Conservation (phyloP, 2,888 invertebrate genomes). For the Tinea pellionella region DNA sequence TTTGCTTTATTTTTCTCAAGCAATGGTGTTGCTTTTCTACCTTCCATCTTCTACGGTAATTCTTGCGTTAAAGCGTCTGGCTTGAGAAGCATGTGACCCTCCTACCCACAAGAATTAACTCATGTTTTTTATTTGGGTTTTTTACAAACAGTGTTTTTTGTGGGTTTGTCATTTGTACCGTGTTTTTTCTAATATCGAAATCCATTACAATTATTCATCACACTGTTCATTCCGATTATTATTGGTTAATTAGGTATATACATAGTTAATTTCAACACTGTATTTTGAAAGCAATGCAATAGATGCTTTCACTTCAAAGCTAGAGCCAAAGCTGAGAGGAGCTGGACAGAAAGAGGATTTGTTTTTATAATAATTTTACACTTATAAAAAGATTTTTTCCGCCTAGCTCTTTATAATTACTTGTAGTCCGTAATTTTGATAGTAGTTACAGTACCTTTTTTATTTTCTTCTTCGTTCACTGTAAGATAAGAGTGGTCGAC, state of each 20-base stretch:
- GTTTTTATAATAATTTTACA: no score
- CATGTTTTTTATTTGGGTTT: constrained; percentile 20
- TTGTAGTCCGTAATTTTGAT: neutral
- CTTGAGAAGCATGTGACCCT: constrained; percentile 65
- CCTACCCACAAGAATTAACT: constrained; percentile 44
- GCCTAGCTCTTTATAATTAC: no score
- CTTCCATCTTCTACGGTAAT: constrained; percentile 53
- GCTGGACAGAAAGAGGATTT: no score
- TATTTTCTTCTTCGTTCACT: constrained; percentile 24
- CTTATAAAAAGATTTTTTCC: no score
- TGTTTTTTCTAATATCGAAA: neutral
- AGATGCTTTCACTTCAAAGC: neutral
- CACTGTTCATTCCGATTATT: neutral
- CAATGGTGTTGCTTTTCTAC: constrained; percentile 64
- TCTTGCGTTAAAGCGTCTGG: constrained; percentile 54
- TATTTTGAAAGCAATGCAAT: neutral
- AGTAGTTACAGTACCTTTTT: constrained; percentile 18
- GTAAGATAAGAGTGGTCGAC: constrained; percentile 12
- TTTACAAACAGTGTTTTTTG: constrained; percentile 8
- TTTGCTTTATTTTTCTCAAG: constrained; percentile 28
- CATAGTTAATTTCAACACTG: neutral
- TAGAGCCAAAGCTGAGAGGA: neutral
- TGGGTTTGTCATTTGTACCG: constrained; percentile 3
- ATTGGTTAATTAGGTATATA: neutral
- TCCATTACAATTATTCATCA: neutral